Conservation (phyloP, 2,113 vertebrate genomes). For the Hyla sarda region DNA sequence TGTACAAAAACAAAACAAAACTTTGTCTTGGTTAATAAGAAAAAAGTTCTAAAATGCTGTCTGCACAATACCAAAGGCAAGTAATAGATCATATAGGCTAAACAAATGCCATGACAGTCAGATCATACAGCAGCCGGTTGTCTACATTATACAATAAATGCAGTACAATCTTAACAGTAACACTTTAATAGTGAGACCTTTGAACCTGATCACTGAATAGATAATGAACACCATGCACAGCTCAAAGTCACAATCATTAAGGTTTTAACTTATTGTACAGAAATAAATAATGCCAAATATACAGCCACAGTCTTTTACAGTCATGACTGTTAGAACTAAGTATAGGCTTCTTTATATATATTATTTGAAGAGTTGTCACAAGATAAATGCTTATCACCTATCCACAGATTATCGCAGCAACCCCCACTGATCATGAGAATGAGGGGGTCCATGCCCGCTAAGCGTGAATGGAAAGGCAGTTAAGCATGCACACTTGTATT, state of each 20-base stretch:
- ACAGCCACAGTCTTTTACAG: conserved; percentile 14
- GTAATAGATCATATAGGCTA: neutral
- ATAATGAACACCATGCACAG: conserved; percentile 23
- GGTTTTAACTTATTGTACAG: conserved; percentile 22
- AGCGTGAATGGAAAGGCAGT: no score
- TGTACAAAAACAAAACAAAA: neutral
- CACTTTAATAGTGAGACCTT: neutral
- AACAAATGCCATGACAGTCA: neutral
- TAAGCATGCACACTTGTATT: no score
- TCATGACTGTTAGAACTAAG: conserved; percentile 10
- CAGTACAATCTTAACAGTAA: neutral
- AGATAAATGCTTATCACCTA: no score
- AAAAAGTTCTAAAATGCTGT: conserved; percentile 1
- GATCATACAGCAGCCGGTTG: neutral
- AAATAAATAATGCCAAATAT: conserved; percentile 44
- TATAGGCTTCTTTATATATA: conserved; percentile 2
- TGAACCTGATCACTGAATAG: conserved; percentile 3
- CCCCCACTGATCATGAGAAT: no score
- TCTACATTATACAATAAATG: conserved; percentile 4
- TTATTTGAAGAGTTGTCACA: neutral
- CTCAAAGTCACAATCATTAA: conserved; percentile 29
- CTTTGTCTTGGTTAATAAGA: neutral
- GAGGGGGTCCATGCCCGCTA: no score
- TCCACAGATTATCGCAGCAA: no score
- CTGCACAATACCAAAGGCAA: conserved; percentile 1